A percentile compares a stretch with the other conserved stretches of the same genome.
Conservation (phyloP, 23 tunicate genomes). For the Trididemnum nubilum region DNA sequence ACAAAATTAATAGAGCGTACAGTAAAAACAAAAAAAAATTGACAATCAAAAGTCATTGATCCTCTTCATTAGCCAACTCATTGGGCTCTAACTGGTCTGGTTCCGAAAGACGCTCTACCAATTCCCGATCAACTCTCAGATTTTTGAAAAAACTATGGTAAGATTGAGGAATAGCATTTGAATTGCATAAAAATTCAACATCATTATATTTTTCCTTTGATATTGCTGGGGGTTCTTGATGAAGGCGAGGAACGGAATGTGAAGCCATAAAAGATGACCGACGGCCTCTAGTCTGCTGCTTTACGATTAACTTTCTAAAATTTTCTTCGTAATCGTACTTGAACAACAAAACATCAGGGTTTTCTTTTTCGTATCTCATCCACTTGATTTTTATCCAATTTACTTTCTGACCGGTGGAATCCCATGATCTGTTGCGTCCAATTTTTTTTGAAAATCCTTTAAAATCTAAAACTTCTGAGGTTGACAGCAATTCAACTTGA, state of each 20-base stretch:
- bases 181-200: neutral
- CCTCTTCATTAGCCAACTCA: neutral
- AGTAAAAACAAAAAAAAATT: no score
- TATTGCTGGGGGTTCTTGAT: neutral
- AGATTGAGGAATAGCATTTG: neutral
- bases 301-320: neutral
- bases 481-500: neutral
- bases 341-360: neutral
- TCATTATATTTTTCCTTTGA: neutral
- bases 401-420: neutral
- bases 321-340: neutral
- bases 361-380: neutral
- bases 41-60: neutral
- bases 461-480: neutral
- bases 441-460: neutral
- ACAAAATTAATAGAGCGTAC: no score
- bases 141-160: neutral
- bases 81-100: no score
- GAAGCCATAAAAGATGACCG: neutral
- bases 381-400: neutral
- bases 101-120: neutral
- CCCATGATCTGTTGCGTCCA: neutral
- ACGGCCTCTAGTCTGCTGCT: neutral
- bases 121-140: neutral
- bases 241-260: neutral